Evolutionary conservation across 2,113 vertebrate genomes (phyloP), one percentile per base, ranked within the genome.

Genomic region (Hemicordylus capensis): DNA sequence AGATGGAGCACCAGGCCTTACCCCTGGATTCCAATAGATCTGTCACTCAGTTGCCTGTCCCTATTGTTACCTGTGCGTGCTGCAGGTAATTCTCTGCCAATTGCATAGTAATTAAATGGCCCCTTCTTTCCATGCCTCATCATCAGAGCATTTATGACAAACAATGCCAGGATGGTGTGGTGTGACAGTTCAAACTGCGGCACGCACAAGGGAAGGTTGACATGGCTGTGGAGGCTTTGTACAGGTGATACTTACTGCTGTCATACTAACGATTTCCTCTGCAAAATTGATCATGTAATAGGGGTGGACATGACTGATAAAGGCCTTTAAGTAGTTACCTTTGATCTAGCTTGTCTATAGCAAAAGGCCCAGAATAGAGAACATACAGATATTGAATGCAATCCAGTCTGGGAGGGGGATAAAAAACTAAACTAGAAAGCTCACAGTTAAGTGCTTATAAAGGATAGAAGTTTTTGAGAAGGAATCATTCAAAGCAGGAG

Each of bases 1-100:
- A 82, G 90, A 95, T 61, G 89, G 89, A 94, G 39, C 37, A 4
- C 46, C 87, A 61, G 87, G 58, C 83, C 87, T 84, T 42, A 1
- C 58, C 1, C 80, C 87, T 66, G 20, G 56, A 88, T 90, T 79
- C 83, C 75, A 89, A 15, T 61, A 1, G 1, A 81, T 58, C 0
- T 83, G 67, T 12, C 69, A 66, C 79, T 72, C 70, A 67, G 77
- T 67, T 3, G 6, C 39, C 72, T 20, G 34, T 42, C 76, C 76
- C 82, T 80, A 11, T 66, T 80, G 34, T 31, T 2, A 26, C 39
- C 46, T 0, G 4, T 6, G 79, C 83, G 51, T 4, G 6, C 58
- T 14, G 74, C 70, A 58, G 83, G 86, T 80, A 83, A 82, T 54
- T 34, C 87, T 22, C 54, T 2, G 85, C 80, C 90, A 76, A 66